Evolutionary conservation across 2,888 invertebrate genomes (phyloP).

Genomic region (Herminia tarsipennalis): DNA sequence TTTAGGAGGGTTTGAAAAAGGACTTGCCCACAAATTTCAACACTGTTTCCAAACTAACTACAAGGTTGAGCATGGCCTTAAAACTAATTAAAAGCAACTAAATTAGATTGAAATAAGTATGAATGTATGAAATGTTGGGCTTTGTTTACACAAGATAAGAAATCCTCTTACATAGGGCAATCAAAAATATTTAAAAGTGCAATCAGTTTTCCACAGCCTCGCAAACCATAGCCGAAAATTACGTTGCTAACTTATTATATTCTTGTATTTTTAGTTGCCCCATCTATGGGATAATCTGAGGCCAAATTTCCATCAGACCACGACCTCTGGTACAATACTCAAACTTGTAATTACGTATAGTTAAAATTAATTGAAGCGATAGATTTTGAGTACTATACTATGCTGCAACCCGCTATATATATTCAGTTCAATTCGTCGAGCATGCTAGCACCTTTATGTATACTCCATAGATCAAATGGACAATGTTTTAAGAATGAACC

Average conservation of each 20-base stretch:
- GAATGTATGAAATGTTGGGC: neutral
- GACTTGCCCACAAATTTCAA: slow-evolving; percentile 1
- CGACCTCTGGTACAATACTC: slow-evolving; percentile 25
- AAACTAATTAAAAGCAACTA: slow-evolving; percentile 14
- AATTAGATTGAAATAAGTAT: slow-evolving; percentile 4
- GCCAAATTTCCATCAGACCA: slow-evolving; percentile 15
- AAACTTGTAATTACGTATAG: slow-evolving; percentile 24
- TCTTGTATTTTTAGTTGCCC: too few species aligned
- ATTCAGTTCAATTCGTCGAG: slow-evolving; percentile 35
- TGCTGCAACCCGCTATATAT: slow-evolving; percentile 45
- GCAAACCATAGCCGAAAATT: too few species aligned
- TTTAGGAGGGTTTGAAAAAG: neutral
- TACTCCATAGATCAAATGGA: slow-evolving; percentile 32
- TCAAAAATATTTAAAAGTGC: too few species aligned
- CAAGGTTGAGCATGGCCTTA: slow-evolving; percentile 16
- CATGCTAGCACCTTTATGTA: slow-evolving; percentile 57
- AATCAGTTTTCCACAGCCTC: too few species aligned
- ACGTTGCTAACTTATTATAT: too few species aligned
- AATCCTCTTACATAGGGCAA: too few species aligned
- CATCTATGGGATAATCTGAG: neutral
- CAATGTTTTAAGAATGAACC: neutral
- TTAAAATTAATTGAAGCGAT: slow-evolving; percentile 36
- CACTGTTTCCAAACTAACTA: slow-evolving; percentile 5
- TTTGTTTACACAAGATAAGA: neutral
- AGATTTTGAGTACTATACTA: slow-evolving; percentile 27